Conservation (phyloP, 2,113 vertebrate genomes). For the Poeciliopsis turrubarensis region DNA sequence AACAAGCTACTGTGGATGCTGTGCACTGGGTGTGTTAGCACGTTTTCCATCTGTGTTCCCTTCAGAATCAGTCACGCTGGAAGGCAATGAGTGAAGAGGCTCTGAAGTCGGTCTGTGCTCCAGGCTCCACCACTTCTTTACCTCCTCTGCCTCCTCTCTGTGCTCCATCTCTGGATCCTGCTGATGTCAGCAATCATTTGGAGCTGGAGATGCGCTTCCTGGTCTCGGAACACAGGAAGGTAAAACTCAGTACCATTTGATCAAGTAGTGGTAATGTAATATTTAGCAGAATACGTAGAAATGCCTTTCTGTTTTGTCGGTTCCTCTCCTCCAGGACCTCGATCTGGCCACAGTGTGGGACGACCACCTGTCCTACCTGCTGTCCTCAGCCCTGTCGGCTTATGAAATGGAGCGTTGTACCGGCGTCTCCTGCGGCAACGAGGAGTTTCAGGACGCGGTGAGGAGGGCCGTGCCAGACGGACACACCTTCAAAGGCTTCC, state of each 20-base stretch:
- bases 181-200: slow-evolving; percentile 87
- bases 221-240: slow-evolving; percentile 93
- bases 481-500: slow-evolving; percentile 98
- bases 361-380: slow-evolving; percentile 93
- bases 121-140: slow-evolving; percentile 83
- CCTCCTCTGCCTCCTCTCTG: slow-evolving; percentile 89
- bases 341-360: slow-evolving; percentile 92
- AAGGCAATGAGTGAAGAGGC: slow-evolving; percentile 97
- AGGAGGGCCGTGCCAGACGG: slow-evolving; percentile 93
- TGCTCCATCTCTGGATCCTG: slow-evolving; percentile 83
- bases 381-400: slow-evolving; percentile 91
- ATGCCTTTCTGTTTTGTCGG: background rate
- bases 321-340: slow-evolving; percentile 82
- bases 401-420: slow-evolving; percentile 94
- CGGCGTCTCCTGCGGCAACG: slow-evolving; percentile 90
- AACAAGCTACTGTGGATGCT: background rate
- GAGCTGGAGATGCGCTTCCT: slow-evolving; percentile 91
- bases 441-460: slow-evolving; percentile 96
- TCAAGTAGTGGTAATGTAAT: background rate
- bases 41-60: background rate
- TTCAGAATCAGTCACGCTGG: slow-evolving; percentile 89
- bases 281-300: too few relatives aligned
- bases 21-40: background rate
- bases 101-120: slow-evolving; percentile 89
- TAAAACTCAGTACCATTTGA: slow-evolving; percentile 59